Evolutionary conservation across 1,140 invertebrate species (phyloP), one percentile per base, ranked within the genome.

Genomic region (Tachypleus tridentatus): DNA sequence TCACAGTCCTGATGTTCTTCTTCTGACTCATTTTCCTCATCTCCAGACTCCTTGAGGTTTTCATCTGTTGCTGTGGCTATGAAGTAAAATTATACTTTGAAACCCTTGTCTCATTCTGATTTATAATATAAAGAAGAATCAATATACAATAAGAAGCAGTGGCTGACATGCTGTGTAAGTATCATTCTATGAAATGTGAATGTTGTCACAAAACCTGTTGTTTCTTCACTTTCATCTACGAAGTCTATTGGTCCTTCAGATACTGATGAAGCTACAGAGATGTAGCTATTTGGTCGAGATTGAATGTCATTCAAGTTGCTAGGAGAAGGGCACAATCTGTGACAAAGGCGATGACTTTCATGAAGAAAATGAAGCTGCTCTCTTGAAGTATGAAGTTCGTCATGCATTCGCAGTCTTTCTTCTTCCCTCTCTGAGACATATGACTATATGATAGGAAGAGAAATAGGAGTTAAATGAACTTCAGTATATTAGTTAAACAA

Each of bases 391-490:
- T 85, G 83, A 66, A 89, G 76, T 74, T 89, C 87, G 66, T 83
- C 82, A 50, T 87, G 80, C 68, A 89, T 76, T 63, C 82, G 81
- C 69, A 87, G 86, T 58, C 85, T 78, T 74, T 91, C 87, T 71
- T 88, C 86, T 73, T 90, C 87, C 67, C 83, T 78, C 68, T 85
- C 82, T 74, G 84, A 86, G 29, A 29, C 29, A 29, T 62, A 88
- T 81, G 65, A 86, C 82, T 75, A 83, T 84, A 87, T 89, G 72
- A 62, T 11, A 49, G 11, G 6, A 60, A 50, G n/a, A 70, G 62
- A 63, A 63, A 56, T n/a, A 65, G 9, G 4, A 49, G 51, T 4
- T 9, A 61, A 50, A 10, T 9, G 47, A 4, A 61, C n/a, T 50
- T 51, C 56, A 68, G 11, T 9, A 8, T 6, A 54, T 61, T 29